Conservation (phyloP, 2,888 invertebrate species). For the Dryobota labecula region DNA sequence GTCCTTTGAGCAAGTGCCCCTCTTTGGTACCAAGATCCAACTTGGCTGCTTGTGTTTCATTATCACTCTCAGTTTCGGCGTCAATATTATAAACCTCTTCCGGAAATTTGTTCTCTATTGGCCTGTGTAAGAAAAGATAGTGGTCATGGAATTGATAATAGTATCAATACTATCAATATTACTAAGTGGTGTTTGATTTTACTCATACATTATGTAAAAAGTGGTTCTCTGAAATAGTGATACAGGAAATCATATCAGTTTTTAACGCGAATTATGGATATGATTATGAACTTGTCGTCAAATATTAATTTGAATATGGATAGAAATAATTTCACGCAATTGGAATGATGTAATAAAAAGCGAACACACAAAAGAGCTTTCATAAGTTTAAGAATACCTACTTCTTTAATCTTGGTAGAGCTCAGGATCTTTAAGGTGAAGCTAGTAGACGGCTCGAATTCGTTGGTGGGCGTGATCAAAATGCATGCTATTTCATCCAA, state of each 20-base stretch:
- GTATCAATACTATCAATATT: slow-evolving; percentile 27
- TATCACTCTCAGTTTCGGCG: slow-evolving; percentile 95
- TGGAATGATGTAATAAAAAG: not conserved
- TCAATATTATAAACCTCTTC: slow-evolving; percentile 98
- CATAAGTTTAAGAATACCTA: not conserved
- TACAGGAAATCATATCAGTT: slow-evolving; percentile 31
- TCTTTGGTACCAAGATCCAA: slow-evolving; percentile 96
- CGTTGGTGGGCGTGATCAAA: no score
- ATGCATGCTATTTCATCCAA: no score
- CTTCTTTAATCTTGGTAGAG: not conserved
- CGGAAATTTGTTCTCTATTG: slow-evolving; percentile 84
- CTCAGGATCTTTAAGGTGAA: not conserved
- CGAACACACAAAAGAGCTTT: slow-evolving; percentile 19
- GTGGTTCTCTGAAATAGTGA: slow-evolving; percentile 45
- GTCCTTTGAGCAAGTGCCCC: slow-evolving; percentile 97
- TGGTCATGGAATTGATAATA: slow-evolving; percentile 51
- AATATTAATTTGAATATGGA: not conserved
- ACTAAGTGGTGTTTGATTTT: slow-evolving; percentile 25
- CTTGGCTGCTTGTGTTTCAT: slow-evolving; percentile 93
- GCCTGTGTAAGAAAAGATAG: slow-evolving; percentile 72
- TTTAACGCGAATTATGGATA: slow-evolving; percentile 14
- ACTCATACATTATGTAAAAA: slow-evolving; percentile 30
- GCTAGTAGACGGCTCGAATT: no score
- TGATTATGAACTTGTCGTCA: slow-evolving; percentile 3
- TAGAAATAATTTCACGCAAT: not conserved